These are phyloP conservation scores for Tiphia femorata DNA, from an alignment of 2,888 invertebrate genomes.

Conservation along the genomic window DNA sequence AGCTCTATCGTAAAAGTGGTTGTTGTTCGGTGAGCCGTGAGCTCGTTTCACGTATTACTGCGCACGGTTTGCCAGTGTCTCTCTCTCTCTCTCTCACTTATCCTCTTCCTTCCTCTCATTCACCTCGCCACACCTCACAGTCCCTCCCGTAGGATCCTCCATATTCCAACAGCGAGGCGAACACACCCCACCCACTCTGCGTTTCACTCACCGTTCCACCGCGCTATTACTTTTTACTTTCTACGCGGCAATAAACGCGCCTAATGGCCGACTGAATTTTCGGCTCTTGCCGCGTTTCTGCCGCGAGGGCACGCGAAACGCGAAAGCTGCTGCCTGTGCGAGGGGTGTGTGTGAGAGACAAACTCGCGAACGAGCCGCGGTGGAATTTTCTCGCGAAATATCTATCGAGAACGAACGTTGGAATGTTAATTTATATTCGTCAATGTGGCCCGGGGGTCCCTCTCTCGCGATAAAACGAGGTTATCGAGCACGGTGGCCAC, in stretches of 20 bases:
- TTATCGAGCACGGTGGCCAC: constrained; percentile 1
- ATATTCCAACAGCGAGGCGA: too few species aligned
- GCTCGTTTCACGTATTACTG: constrained; percentile 32
- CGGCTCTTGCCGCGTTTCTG: too few species aligned
- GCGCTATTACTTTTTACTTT: constrained; percentile 36
- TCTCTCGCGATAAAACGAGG: background rate
- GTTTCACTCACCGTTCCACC: too few species aligned
- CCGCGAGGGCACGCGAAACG: too few species aligned
- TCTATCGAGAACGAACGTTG: too few species aligned
- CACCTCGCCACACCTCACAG: background rate
- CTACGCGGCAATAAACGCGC: constrained; percentile 29
- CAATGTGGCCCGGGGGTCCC: too few species aligned
- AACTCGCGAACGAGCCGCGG: constrained; percentile 24
- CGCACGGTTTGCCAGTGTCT: constrained; percentile 8
- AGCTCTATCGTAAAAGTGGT: constrained; percentile 40
- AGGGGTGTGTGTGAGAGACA: constrained; percentile 25
- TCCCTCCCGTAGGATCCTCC: background rate
- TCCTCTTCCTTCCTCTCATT: background rate
- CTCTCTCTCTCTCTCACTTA: constrained; percentile 4
- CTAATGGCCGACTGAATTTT: constrained; percentile 40
- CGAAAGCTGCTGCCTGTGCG: too few species aligned
- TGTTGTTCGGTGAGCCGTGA: constrained; percentile 36
- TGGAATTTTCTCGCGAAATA: background rate
- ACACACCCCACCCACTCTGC: too few species aligned
- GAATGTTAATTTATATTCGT: too few species aligned